Evolutionary conservation across 2,113 vertebrate species (phyloP).

Genomic region (Aleadryas rufinucha): DNA sequence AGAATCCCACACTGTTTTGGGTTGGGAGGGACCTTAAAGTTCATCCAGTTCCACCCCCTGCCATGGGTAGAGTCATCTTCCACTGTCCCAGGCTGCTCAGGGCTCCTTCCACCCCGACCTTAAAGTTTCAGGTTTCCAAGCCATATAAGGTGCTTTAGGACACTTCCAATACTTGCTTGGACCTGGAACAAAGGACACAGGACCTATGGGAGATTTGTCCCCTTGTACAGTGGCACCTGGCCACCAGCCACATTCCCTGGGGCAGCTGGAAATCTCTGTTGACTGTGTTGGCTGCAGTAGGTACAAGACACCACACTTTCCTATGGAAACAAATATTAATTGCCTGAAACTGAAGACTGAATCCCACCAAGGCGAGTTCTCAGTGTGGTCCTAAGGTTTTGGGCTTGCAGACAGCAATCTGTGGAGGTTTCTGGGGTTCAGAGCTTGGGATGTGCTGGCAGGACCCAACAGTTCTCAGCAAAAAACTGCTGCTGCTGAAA

Average conservation of each 20-base stretch:
- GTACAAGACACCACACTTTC: background rate
- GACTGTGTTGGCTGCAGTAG: background rate
- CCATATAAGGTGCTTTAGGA: background rate
- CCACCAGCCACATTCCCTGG: background rate
- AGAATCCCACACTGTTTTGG: background rate
- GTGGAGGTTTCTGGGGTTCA: background rate
- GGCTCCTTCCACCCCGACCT: background rate
- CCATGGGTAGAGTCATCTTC: background rate
- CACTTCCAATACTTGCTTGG: background rate
- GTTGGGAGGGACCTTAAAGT: background rate
- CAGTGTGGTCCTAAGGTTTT: background rate
- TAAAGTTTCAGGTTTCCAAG: background rate
- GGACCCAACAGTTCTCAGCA: background rate
- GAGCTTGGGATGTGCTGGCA: background rate
- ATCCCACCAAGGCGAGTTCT: background rate
- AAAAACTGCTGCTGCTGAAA: background rate
- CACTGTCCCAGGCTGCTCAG: background rate
- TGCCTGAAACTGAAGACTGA: background rate
- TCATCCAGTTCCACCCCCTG: background rate
- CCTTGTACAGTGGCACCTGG: background rate
- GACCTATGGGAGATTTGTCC: background rate
- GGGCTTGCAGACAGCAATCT: background rate
- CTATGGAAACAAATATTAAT: background rate
- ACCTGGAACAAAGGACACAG: background rate
- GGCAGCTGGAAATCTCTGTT: background rate